Evolutionary conservation across 1,140 invertebrate genomes (phyloP).

Genomic region (Drosophila funebris): DNA sequence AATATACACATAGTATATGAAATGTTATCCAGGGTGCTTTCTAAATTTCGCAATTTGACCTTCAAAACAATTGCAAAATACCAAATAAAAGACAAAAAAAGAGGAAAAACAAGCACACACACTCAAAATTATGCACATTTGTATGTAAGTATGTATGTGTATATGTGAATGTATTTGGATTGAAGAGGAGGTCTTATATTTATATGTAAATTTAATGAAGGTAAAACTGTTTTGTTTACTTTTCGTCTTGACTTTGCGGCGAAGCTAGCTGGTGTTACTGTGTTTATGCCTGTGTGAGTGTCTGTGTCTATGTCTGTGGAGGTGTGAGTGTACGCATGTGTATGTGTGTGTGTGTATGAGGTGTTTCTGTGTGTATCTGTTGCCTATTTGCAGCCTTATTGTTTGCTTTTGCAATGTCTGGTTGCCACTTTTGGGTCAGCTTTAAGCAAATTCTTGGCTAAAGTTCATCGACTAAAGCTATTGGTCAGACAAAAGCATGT

Average conservation of each 20-base stretch:
- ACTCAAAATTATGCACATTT: neutral
- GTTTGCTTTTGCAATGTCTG: slow-evolving; percentile 28
- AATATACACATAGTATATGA: slow-evolving; percentile 44
- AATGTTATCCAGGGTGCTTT: slow-evolving; percentile 41
- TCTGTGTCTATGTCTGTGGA: slow-evolving; percentile 13
- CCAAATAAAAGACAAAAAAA: neutral
- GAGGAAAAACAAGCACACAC: slow-evolving; percentile 39
- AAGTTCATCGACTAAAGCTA: slow-evolving; percentile 29
- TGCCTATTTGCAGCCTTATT: slow-evolving; percentile 31
- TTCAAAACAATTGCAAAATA: slow-evolving; percentile 61
- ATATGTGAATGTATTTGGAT: neutral
- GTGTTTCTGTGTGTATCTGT: neutral
- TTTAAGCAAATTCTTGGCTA: slow-evolving; percentile 31
- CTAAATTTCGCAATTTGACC: slow-evolving; percentile 63
- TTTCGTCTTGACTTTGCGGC: slow-evolving; percentile 44
- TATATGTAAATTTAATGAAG: slow-evolving; percentile 75
- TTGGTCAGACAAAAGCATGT: slow-evolving; percentile 29
- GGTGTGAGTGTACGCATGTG: no score
- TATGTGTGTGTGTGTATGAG: neutral
- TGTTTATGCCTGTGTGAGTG: neutral
- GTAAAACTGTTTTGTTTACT: slow-evolving; percentile 63
- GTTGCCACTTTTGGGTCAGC: slow-evolving; percentile 20
- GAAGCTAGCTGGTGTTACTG: slow-evolving; percentile 3
- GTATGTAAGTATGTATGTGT: no score
- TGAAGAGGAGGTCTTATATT: slow-evolving; percentile 58